phyloP scores from a whole-genome alignment of 2,888 invertebrate species.

The Tiphia femorata region DNA sequence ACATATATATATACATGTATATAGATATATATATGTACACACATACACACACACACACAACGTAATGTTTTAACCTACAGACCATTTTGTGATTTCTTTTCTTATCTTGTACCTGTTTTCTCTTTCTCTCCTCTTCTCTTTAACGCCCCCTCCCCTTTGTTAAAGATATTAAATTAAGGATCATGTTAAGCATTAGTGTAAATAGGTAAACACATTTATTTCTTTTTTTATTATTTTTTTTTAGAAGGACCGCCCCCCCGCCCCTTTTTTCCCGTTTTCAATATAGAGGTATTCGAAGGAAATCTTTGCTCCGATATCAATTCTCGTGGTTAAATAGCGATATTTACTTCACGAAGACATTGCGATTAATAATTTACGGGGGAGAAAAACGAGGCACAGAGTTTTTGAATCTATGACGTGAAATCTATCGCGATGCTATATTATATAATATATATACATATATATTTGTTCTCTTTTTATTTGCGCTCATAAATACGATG shows the following conservation, averaged over 20 bases:
- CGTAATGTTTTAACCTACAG: slow-evolving; percentile 47
- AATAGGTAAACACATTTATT: slow-evolving; percentile 52
- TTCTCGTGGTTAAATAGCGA: slow-evolving; percentile 28
- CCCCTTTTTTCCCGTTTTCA: slow-evolving; percentile 27
- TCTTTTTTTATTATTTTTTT: slow-evolving; percentile 39
- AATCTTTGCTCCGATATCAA: slow-evolving; percentile 6
- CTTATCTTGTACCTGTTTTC: too few species aligned
- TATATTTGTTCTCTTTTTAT: too few species aligned
- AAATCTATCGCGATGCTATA: slow-evolving; percentile 56
- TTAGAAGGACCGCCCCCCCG: too few species aligned
- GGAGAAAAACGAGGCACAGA: slow-evolving; percentile 49
- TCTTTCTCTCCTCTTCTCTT: slow-evolving; percentile 29
- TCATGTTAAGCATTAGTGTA: slow-evolving; percentile 53
- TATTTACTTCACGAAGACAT: slow-evolving; percentile 24
- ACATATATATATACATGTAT: too few species aligned
- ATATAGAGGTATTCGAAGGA: too few species aligned
- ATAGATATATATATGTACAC: slow-evolving; percentile 24
- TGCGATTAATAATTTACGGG: slow-evolving; percentile 27
- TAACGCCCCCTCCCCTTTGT: slow-evolving; percentile 32
- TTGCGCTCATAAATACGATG: slow-evolving; percentile 50
- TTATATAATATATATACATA: too few species aligned
- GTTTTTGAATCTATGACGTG: slow-evolving; percentile 62
- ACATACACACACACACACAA: slow-evolving; percentile 25
- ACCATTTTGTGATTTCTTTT: slow-evolving; percentile 49
- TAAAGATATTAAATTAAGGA: slow-evolving; percentile 50